phyloP scores from a whole-genome alignment of 2,113 vertebrate genomes.

The Pterocles orientalis region DNA sequence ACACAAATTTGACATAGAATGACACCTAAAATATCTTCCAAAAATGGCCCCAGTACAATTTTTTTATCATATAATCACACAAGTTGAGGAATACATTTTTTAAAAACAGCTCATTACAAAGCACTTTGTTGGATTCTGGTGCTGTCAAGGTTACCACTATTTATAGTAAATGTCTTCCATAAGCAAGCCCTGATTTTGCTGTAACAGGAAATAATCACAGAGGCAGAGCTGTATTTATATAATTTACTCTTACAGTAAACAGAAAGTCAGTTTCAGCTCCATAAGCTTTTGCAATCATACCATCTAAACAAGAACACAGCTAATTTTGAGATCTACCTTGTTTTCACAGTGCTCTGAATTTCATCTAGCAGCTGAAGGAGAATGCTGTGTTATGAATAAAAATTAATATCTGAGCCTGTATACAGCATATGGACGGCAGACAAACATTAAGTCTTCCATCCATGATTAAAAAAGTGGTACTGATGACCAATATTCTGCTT shows the following conservation, averaged over 20 bases:
- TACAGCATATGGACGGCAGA: background rate
- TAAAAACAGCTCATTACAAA: constrained; percentile 1
- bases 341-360: background rate
- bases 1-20: background rate
- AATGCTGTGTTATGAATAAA: background rate
- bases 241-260: background rate
- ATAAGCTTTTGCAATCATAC: background rate
- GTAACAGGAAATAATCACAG: background rate
- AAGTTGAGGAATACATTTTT: constrained; percentile 1
- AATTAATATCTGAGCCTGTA: background rate
- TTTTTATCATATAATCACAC: background rate
- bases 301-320: background rate
- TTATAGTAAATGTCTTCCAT: constrained; percentile 14
- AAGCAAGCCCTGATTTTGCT: background rate
- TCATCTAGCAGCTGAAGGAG: background rate
- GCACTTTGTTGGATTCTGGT: background rate
- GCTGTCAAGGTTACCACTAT: constrained; percentile 7
- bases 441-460: background rate
- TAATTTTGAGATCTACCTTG: background rate
- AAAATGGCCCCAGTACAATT: background rate
- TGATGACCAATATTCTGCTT: background rate
- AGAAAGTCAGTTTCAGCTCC: background rate
- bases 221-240: background rate
- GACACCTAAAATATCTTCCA: background rate
- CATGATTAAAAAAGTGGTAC: background rate